Conservation (phyloP, 2,113 vertebrate species). For the Castor canadensis region DNA sequence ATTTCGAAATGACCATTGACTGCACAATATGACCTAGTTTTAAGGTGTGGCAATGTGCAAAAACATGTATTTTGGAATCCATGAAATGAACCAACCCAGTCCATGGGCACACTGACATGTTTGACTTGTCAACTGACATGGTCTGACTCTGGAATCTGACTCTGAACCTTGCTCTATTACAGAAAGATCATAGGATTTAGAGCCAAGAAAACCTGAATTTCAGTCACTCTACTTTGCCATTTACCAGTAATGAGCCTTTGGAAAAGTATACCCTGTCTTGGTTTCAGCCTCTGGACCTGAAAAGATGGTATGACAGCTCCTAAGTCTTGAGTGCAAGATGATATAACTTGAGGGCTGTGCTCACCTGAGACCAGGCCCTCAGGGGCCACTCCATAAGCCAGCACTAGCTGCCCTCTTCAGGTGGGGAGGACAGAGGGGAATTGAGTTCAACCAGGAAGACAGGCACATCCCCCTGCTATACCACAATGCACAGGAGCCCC, state of each 20-base stretch:
- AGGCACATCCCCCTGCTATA: accelerated
- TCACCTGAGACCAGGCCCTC: background rate
- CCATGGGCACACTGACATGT: background rate
- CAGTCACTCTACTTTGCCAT: background rate
- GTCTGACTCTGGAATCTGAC: background rate
- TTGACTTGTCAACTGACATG: background rate
- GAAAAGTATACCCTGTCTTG: background rate
- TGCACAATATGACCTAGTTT: background rate
- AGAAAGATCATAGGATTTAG: background rate
- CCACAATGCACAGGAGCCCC: accelerated
- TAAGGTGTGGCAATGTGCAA: background rate
- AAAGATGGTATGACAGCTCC: background rate
- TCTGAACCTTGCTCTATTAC: background rate
- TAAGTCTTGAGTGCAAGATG: background rate
- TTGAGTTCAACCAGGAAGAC: accelerated
- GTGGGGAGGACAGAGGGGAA: too few species aligned
- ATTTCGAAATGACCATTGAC: background rate
- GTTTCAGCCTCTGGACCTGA: background rate
- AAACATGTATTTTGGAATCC: background rate
- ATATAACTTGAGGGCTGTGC: background rate
- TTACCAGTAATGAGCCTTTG: background rate
- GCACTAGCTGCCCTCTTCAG: background rate
- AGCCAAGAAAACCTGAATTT: background rate
- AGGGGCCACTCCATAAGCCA: background rate
- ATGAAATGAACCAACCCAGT: background rate